Evolutionary conservation across 2,113 vertebrate genomes (phyloP).

Genomic region (Oreochromis aureus): DNA sequence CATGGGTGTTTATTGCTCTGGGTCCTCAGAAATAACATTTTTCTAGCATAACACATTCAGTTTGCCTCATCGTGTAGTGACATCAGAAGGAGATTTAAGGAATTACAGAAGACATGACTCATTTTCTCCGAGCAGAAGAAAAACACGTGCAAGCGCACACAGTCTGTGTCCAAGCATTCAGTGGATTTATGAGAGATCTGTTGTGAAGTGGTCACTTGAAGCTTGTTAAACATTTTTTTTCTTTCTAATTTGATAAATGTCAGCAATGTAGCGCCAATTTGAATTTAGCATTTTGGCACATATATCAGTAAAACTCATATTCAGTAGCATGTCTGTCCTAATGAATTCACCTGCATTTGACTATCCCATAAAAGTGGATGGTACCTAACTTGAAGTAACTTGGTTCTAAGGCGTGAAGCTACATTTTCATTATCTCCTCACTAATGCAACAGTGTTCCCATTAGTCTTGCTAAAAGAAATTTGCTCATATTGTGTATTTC

Average conservation of each 20-base stretch:
- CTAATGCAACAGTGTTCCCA: not conserved
- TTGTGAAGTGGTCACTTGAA: not conserved
- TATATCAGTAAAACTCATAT: not conserved
- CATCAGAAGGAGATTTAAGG: not conserved
- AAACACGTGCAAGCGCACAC: not conserved
- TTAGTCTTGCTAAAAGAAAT: constrained; percentile 7
- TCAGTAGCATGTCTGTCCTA: not conserved
- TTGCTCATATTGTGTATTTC: not conserved
- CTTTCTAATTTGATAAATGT: not conserved
- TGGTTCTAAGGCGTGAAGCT: not conserved
- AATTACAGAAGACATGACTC: not conserved
- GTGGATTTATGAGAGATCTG: not conserved
- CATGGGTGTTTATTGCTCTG: not conserved
- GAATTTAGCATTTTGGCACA: not conserved
- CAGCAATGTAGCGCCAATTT: not conserved
- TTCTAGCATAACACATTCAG: not conserved
- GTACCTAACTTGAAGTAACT: not conserved
- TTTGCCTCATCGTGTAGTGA: not conserved
- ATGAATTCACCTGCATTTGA: not conserved
- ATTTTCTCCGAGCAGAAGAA: not conserved
- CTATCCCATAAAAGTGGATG: not conserved
- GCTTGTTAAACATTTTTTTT: not conserved
- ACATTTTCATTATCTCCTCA: not conserved
- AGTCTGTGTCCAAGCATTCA: not conserved
- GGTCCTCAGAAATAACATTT: not conserved